Conservation (phyloP, 1,140 invertebrate species). For the Meteorus sp. region DNA sequence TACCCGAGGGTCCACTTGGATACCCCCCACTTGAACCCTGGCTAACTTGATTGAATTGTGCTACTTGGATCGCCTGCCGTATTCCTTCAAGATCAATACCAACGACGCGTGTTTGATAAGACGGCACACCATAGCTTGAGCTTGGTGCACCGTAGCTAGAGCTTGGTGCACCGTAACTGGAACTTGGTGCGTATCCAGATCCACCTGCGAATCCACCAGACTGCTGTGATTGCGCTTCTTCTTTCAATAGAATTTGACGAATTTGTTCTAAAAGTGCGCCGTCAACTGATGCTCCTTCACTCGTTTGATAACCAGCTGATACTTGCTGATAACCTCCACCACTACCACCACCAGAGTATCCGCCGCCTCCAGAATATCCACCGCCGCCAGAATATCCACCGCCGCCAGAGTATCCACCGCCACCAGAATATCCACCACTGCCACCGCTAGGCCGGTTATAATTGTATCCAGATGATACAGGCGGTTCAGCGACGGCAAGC, state of each 20-base stretch:
- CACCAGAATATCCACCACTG: constrained; percentile 61
- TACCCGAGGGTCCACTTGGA: constrained; percentile 50
- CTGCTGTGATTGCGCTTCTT: constrained; percentile 68
- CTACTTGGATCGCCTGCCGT: constrained; percentile 62
- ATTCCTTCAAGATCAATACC: constrained; percentile 76
- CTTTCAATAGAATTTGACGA: constrained; percentile 77
- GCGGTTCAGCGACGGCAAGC: constrained; percentile 64
- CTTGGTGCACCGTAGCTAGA: constrained; percentile 62
- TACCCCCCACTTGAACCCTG: constrained; percentile 36
- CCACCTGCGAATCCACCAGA: constrained; percentile 51
- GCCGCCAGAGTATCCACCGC: constrained; percentile 37
- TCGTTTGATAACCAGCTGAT: constrained; percentile 71
- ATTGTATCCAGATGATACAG: constrained; percentile 65
- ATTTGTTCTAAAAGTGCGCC: constrained; percentile 76
- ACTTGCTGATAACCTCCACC: constrained; percentile 75
- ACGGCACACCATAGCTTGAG: constrained; percentile 65
- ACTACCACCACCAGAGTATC: constrained; percentile 59
- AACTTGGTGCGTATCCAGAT: constrained; percentile 51
- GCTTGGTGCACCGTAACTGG: constrained; percentile 56
- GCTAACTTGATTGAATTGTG: constrained; percentile 64
- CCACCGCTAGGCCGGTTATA: constrained; percentile 65
- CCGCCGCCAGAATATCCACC: constrained; percentile 59
- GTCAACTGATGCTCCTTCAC: constrained; percentile 78
- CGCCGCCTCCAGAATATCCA: constrained; percentile 65
- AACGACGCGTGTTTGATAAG: constrained; percentile 68